phyloP scores from a whole-genome alignment of 2,113 vertebrate genomes.

The Dipodomys ordii region DNA sequence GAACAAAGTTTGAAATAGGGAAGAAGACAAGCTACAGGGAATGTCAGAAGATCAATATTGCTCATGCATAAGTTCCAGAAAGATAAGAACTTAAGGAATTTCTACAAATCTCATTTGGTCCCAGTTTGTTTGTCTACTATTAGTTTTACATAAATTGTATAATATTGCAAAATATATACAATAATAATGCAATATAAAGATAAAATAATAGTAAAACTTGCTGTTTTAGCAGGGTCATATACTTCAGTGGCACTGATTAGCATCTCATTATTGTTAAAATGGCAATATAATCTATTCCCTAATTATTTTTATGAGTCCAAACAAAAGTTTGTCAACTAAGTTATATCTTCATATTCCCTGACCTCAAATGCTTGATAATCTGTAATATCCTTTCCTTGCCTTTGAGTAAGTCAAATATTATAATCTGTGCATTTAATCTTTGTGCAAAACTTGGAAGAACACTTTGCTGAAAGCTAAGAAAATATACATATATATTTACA shows the following conservation, averaged over 20 bases:
- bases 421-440: accelerated
- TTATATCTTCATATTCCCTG: accelerated
- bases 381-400: background rate
- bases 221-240: background rate
- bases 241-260: background rate
- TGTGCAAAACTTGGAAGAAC: background rate
- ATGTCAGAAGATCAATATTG: accelerated
- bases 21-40: accelerated
- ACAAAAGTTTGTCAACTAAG: background rate
- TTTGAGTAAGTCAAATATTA: background rate
- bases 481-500: too few species aligned
- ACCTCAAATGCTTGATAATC: accelerated
- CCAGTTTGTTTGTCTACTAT: too few species aligned
- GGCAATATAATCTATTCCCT: background rate
- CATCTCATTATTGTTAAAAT: background rate
- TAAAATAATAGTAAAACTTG: background rate
- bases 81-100: background rate
- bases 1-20: accelerated
- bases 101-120: accelerated
- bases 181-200: background rate
- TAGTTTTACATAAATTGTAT: too few species aligned
- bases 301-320: background rate
- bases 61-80: too few species aligned
- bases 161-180: too few species aligned
- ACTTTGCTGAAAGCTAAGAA: background rate